Evolutionary conservation across 1,140 invertebrate genomes (phyloP).

Genomic region (Pinna nobilis): DNA sequence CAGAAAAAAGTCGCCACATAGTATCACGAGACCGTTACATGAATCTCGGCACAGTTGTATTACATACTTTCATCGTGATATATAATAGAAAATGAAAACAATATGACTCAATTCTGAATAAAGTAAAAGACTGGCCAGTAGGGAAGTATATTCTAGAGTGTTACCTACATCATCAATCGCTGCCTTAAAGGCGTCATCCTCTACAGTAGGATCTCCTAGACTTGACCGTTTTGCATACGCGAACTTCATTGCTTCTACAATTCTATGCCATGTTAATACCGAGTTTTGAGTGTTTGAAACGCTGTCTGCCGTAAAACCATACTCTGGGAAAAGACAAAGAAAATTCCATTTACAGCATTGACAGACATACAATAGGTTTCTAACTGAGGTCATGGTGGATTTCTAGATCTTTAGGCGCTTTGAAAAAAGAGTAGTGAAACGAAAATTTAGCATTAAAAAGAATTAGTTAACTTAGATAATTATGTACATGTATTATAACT

Average conservation of each 20-base stretch:
- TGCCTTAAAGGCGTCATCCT: constrained; percentile 36
- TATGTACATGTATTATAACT: not conserved
- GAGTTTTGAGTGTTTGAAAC: constrained; percentile 84
- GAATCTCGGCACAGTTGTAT: no score
- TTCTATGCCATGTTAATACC: constrained; percentile 79
- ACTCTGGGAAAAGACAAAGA: constrained; percentile 80
- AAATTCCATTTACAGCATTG: not conserved
- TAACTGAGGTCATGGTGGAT: no score
- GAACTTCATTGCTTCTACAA: constrained; percentile 95
- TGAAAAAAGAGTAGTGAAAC: no score
- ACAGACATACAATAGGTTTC: no score
- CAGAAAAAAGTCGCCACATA: no score
- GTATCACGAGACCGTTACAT: no score
- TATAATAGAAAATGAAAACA: no score
- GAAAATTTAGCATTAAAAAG: not conserved
- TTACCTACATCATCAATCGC: constrained; percentile 37
- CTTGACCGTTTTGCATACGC: constrained; percentile 88
- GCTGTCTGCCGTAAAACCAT: constrained; percentile 90
- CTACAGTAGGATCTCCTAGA: constrained; percentile 87
- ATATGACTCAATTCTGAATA: no score
- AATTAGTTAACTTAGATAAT: not conserved
- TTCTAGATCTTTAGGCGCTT: no score
- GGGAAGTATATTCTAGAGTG: no score
- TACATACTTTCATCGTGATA: no score
- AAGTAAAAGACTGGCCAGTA: no score